These are phyloP conservation scores for Strigamia crassipes DNA, from an alignment of 2,888 invertebrate species.

Conservation along the genomic window DNA sequence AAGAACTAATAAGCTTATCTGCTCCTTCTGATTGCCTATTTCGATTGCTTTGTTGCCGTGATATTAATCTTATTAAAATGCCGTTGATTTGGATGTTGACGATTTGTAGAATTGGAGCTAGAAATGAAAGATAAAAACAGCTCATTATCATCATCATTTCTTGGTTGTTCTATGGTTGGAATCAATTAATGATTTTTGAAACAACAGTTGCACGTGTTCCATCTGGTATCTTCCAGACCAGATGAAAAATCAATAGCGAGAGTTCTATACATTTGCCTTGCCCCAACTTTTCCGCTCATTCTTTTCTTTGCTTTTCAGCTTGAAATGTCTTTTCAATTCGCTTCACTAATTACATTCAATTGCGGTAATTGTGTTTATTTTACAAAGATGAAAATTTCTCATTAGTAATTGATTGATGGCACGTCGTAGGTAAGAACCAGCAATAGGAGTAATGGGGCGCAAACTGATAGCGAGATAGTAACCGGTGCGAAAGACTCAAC, in stretches of 20 bases:
- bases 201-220: background rate
- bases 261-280: background rate
- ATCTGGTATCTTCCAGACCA: background rate
- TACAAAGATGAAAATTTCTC: conserved; percentile 25
- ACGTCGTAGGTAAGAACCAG: background rate
- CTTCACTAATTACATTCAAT: conserved; percentile 20
- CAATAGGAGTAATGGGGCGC: background rate
- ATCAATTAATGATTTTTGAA: conserved; percentile 13
- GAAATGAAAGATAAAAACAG: background rate
- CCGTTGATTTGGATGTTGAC: background rate
- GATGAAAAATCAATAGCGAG: background rate
- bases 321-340: conserved; percentile 33
- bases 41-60: background rate
- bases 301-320: conserved; percentile 34
- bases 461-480: background rate
- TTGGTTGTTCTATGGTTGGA: background rate
- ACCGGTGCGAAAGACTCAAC: background rate
- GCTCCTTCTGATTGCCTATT: background rate
- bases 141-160: background rate
- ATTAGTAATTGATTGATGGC: conserved; percentile 23
- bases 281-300: background rate
- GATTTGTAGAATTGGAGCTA: background rate
- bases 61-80: background rate
- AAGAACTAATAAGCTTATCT: background rate
- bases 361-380: conserved; percentile 28